phyloP scores from a whole-genome alignment of 1,140 invertebrate species.

The Bombus cullumanus region DNA sequence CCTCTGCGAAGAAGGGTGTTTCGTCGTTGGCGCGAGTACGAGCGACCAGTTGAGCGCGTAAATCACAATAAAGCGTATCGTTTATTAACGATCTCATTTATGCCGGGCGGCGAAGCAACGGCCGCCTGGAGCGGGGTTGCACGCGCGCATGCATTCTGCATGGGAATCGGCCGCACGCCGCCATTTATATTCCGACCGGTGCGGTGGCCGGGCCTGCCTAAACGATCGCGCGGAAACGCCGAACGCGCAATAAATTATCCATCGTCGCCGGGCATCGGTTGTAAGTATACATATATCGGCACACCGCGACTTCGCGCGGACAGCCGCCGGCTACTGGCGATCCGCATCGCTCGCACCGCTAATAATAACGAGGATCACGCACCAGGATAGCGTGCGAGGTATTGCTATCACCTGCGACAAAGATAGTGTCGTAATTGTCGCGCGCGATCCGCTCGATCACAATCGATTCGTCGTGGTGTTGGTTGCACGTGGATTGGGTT shows the following conservation, averaged over 20 bases:
- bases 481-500: neutral
- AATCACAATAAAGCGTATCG: slow-evolving; percentile 64
- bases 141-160: slow-evolving; percentile 54
- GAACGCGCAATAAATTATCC: slow-evolving; percentile 62
- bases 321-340: slow-evolving; percentile 12
- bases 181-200: slow-evolving; percentile 58
- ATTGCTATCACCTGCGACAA: neutral
- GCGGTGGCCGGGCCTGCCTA: slow-evolving; percentile 36
- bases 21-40: too few species aligned
- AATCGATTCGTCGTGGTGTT: slow-evolving; percentile 8
- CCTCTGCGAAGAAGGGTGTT: too few species aligned
- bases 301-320: neutral
- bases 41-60: slow-evolving; percentile 13
- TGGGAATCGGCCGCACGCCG: slow-evolving; percentile 48
- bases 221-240: slow-evolving; percentile 58
- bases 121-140: slow-evolving; percentile 5
- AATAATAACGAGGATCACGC: slow-evolving; percentile 41
- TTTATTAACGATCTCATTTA: slow-evolving; percentile 66
- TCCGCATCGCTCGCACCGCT: neutral
- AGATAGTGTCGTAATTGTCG: slow-evolving; percentile 11
- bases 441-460: slow-evolving; percentile 11
- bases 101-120: slow-evolving; percentile 5
- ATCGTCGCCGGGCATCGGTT: slow-evolving; percentile 36
- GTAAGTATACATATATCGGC: neutral
- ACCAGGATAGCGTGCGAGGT: neutral